These are phyloP conservation scores for Siniperca scherzeri DNA, from an alignment of 2,797 vertebrate species.

Conservation along the genomic window DNA sequence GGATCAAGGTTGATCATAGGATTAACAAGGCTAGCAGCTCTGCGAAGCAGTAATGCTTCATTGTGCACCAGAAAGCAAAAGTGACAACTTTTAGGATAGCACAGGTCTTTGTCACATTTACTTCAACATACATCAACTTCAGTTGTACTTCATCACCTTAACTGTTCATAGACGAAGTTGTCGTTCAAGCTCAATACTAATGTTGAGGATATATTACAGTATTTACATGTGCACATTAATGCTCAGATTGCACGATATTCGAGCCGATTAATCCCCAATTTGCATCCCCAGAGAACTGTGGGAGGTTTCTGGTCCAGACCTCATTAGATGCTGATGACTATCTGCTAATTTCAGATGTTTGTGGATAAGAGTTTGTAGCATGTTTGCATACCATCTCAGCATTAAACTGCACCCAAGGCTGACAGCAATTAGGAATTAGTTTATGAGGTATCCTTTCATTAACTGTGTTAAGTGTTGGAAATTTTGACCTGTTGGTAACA, in stretches of 20 bases:
- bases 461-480: neutral
- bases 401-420: neutral
- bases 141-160: neutral
- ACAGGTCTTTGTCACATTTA: neutral
- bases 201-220: neutral
- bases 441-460: neutral
- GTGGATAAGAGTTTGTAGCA: neutral
- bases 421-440: neutral
- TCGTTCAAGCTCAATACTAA: too few relatives aligned
- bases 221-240: neutral
- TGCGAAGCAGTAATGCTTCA: neutral
- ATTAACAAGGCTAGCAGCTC: neutral
- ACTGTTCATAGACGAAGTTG: too few relatives aligned
- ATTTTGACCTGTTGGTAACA: neutral
- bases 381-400: neutral
- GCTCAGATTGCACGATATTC: neutral
- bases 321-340: neutral
- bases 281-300: neutral
- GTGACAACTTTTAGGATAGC: neutral
- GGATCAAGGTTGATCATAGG: conserved; percentile 11
- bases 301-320: neutral
- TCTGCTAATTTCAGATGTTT: neutral
- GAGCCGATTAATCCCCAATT: neutral
- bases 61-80: neutral
- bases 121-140: neutral